Base-by-base conservation (phyloP, 2,113 vertebrate species). In the Entosphenus tridentatus region DNA sequence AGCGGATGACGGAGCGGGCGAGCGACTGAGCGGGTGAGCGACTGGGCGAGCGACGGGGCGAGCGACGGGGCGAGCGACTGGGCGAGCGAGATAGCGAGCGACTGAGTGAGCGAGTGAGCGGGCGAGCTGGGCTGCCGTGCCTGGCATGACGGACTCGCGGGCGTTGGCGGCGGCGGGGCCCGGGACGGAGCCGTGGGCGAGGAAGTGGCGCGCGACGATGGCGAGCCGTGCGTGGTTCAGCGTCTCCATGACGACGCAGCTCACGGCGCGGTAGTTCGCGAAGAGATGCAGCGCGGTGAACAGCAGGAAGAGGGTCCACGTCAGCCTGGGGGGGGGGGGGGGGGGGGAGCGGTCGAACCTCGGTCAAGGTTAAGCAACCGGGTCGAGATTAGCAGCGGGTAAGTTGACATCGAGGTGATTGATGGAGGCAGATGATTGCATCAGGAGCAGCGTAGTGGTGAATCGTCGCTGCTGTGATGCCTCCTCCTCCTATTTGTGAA, bases 191-290 rank as follows among this genome's bases (percentile, higher is more conserved):
- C 76, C 73, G 12, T 72, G 71, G 2, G 56, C 72, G 72, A 90
- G 76, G 73, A 83, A 87, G 16, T 79, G 80, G 57, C 71, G 77
- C 57, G 84, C 72, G n/a, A 87, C 75, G 9, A 89, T 79, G 1
- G 78, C 74, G 21, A 90, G 84, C 3, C 87, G 82, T 1, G 80
- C 81, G 68, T 85, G 81, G 0, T 89, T 92, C n/a, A 92, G 79
- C 2, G 86, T 90, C 73, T 87, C 85, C 83, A 92, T 87, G 74
- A 89, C 82, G 9, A 90, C 82, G 0, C 84, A 82, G 12, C 84
- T 80, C 57, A 90, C 85, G 0, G 87, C 87, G 67, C 83, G 85
- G 76, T 85, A 87, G 78, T 92, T 92, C 75, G 87, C 82, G 2
- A 86, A 86, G 68, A 92, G 81, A 73, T 92, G 88, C 54, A 92